Evolutionary conservation across 2,888 invertebrate genomes (phyloP).

Genomic region (Tipula vernalis): DNA sequence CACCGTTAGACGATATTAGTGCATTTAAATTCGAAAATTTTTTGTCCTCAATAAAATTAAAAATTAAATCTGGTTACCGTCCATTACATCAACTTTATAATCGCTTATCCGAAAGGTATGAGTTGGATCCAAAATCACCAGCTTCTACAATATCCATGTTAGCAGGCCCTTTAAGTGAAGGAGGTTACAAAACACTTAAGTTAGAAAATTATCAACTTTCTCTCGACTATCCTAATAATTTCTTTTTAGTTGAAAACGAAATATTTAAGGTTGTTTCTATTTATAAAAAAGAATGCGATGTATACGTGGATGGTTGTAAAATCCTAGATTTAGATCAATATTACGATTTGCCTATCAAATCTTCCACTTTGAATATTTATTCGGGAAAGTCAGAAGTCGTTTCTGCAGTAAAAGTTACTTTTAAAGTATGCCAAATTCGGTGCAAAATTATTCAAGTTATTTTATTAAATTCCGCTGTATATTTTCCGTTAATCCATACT

Average conservation of each 20-base stretch:
- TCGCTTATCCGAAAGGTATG: neutral
- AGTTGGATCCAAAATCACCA: neutral
- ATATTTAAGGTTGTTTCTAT: neutral
- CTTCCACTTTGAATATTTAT: neutral
- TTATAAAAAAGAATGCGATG: neutral
- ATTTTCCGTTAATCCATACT: too few relatives aligned
- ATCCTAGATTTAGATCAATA: neutral
- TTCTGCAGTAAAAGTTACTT: neutral
- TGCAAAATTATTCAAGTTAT: too few relatives aligned
- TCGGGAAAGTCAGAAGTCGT: neutral
- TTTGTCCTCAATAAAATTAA: neutral
- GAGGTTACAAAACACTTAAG: neutral
- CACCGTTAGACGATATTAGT: neutral
- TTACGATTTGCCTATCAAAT: neutral
- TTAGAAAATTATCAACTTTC: neutral
- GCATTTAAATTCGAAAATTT: neutral
- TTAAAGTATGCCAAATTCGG: too few relatives aligned
- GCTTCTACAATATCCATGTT: neutral
- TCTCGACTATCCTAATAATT: neutral
- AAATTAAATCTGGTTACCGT: neutral
- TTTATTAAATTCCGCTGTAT: too few relatives aligned
- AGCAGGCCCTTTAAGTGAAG: neutral
- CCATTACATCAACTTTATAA: neutral
- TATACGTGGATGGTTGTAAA: neutral
- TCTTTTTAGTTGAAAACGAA: neutral